phyloP scores from a whole-genome alignment of 2,797 vertebrate genomes.

The Lepilemur septentrionalis region DNA sequence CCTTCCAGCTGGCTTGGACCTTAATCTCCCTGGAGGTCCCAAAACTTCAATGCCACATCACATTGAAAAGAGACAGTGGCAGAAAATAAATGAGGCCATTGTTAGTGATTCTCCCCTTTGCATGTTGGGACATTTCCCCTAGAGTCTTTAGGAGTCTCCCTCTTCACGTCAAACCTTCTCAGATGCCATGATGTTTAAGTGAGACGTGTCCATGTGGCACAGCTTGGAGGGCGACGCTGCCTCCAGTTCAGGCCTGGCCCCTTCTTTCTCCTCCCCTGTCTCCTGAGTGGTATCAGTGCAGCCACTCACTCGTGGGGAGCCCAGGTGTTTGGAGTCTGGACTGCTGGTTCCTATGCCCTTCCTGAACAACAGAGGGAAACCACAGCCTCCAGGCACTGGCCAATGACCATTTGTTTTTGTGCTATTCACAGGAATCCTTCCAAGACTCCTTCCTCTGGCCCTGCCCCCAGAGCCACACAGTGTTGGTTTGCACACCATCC shows the following conservation, averaged over 20 bases:
- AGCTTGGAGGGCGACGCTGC: rapidly evolving
- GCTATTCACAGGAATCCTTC: neutral
- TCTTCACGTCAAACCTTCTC: neutral
- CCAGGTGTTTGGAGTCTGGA: neutral
- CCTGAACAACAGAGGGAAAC: neutral
- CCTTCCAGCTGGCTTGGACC: neutral
- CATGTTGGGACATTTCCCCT: neutral
- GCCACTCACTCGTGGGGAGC: neutral
- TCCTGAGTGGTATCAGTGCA: neutral
- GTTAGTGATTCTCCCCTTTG: neutral
- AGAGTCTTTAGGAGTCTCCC: neutral
- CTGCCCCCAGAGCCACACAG: neutral
- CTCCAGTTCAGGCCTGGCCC: neutral
- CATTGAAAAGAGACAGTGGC: neutral
- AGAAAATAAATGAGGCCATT: neutral
- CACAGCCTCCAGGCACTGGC: neutral
- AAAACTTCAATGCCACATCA: neutral
- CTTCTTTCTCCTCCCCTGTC: neutral
- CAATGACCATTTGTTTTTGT: rapidly evolving
- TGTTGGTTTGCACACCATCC: neutral
- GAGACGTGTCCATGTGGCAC: neutral
- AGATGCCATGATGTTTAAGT: rapidly evolving
- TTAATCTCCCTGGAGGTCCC: neutral
- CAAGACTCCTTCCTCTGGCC: neutral
- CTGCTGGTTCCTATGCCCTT: neutral